phyloP scores from a whole-genome alignment of 1,140 invertebrate genomes.

The Apis laboriosa region DNA sequence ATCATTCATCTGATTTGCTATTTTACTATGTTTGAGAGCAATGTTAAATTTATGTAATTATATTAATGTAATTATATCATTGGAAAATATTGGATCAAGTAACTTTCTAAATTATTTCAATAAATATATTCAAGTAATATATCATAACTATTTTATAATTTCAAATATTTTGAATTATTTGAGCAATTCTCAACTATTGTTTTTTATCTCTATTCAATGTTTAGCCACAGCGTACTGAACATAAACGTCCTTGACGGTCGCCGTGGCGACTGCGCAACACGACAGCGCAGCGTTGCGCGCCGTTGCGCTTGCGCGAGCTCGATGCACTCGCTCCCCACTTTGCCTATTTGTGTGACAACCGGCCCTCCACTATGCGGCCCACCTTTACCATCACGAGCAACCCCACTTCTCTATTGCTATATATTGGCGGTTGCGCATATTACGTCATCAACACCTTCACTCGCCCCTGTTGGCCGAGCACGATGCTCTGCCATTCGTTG shows the following conservation, averaged over 20 bases:
- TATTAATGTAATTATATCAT: background rate
- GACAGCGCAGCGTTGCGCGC: constrained; percentile 47
- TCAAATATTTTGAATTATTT: background rate
- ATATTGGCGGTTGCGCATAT: constrained; percentile 47
- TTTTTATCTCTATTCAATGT: constrained; percentile 36
- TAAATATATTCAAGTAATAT: background rate
- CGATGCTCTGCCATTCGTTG: constrained; percentile 44
- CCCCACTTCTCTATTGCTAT: constrained; percentile 43
- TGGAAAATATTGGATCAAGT: background rate
- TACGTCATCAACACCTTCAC: constrained; percentile 67
- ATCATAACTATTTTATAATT: constrained; percentile 18
- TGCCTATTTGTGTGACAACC: background rate
- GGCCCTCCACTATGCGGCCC: background rate
- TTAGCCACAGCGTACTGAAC: constrained; percentile 26
- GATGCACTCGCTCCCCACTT: constrained; percentile 13
- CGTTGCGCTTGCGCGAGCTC: constrained; percentile 56
- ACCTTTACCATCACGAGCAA: constrained; percentile 51
- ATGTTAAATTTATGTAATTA: too few species aligned
- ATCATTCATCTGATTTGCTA: background rate
- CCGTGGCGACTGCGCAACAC: constrained; percentile 54
- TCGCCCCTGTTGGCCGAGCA: constrained; percentile 45
- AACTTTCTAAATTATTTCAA: background rate
- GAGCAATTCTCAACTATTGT: constrained; percentile 4
- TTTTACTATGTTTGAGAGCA: background rate
- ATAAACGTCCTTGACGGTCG: constrained; percentile 66